These are phyloP conservation scores for Elanoides forficatus DNA, from an alignment of 2,113 vertebrate genomes.

Conservation along the genomic window DNA sequence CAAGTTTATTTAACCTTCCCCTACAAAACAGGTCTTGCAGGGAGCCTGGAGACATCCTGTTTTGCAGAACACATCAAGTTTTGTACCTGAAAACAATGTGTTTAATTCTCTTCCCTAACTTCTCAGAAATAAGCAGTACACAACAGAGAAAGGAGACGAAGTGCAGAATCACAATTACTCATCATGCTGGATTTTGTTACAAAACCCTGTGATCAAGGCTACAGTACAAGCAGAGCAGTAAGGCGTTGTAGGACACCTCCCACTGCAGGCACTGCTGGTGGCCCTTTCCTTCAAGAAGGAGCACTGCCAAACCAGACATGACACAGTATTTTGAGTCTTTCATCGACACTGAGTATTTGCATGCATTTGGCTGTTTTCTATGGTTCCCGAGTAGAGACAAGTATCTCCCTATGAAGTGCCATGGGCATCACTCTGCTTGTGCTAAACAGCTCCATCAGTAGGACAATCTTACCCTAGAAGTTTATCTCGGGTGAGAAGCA, in stretches of 20 bases:
- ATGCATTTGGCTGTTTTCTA: not conserved
- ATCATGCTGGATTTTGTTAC: not conserved
- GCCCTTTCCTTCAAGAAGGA: not conserved
- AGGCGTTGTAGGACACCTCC: not conserved
- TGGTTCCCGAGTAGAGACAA: not conserved
- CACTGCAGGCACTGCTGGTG: not conserved
- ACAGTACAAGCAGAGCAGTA: not conserved
- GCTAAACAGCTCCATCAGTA: not conserved
- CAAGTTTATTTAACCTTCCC: not conserved
- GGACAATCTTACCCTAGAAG: not conserved
- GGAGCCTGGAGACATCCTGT: not conserved
- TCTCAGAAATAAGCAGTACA: not conserved
- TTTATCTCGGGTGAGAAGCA: rapidly evolving
- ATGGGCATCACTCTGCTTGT: not conserved
- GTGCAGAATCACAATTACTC: not conserved
- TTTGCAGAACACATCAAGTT: rapidly evolving
- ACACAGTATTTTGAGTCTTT: not conserved
- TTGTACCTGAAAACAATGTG: not conserved
- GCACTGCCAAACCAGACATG: not conserved
- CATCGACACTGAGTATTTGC: not conserved
- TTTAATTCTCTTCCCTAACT: not conserved
- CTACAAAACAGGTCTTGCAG: not conserved
- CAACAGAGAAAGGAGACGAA: not conserved
- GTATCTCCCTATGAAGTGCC: not conserved
- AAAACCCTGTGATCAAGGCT: not conserved